Conservation (phyloP, 2,113 vertebrate species). For the Ramphastos sulfuratus region DNA sequence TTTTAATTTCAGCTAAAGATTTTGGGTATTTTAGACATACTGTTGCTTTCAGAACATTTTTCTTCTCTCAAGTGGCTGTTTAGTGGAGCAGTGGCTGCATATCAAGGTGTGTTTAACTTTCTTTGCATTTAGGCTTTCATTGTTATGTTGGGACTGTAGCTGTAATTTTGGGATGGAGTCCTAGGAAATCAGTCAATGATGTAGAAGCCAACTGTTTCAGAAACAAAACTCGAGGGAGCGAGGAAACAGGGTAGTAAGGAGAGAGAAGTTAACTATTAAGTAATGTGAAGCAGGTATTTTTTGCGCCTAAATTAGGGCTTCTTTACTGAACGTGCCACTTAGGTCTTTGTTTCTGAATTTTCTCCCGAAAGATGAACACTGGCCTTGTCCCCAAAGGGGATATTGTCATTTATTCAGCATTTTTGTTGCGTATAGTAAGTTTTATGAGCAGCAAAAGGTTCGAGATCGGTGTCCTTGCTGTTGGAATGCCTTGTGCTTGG, state of each 20-base stretch:
- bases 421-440: not conserved
- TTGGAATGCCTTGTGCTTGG: slow-evolving; percentile 35
- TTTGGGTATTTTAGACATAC: not conserved
- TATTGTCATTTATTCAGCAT: not conserved
- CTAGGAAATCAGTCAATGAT: slow-evolving; percentile 60
- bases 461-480: slow-evolving; percentile 10
- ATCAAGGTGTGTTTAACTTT: slow-evolving; percentile 14
- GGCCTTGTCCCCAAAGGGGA: not conserved
- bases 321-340: not conserved
- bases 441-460: not conserved
- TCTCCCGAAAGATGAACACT: not conserved
- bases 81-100: not conserved
- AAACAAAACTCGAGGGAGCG: not conserved
- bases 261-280: not conserved
- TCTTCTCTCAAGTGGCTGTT: not conserved
- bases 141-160: slow-evolving; percentile 14
- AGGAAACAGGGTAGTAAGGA: not conserved
- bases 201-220: slow-evolving; percentile 33
- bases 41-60: slow-evolving; percentile 1
- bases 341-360: not conserved
- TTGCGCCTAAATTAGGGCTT: not conserved
- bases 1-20: slow-evolving; percentile 16
- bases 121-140: slow-evolving; percentile 43
- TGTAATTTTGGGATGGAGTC: slow-evolving; percentile 44
- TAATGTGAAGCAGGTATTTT: not conserved